Evolutionary conservation across 2,797 vertebrate species (phyloP).

Genomic region (Chaetophractus vellerosus): DNA sequence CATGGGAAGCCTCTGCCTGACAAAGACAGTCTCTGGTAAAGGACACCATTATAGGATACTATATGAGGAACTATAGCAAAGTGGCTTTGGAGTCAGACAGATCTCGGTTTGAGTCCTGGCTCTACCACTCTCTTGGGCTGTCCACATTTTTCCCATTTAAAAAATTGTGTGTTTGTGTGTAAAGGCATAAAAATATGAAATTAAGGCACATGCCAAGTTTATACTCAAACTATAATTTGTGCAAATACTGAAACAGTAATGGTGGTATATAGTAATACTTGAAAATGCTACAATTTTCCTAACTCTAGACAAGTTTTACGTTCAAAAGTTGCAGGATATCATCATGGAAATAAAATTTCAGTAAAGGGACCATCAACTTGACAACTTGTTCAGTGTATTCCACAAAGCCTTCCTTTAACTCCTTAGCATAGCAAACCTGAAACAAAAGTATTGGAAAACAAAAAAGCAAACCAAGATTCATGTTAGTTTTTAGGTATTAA

Average conservation of each 20-base stretch:
- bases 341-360: slow-evolving; percentile 99
- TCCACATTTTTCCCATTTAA: not conserved
- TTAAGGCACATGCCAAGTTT: not conserved
- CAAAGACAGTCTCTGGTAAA: not conserved
- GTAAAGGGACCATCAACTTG: slow-evolving; percentile 98
- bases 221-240: not conserved
- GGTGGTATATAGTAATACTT: not conserved
- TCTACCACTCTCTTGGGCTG: not conserved
- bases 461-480: not conserved
- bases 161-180: not conserved
- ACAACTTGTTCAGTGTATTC: slow-evolving; percentile 99
- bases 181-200: slow-evolving; percentile 22
- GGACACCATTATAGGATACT: rapidly evolving
- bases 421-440: slow-evolving; percentile 99
- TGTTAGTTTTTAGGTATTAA: not conserved
- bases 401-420: slow-evolving; percentile 98
- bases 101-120: not conserved
- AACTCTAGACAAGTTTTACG: slow-evolving; percentile 53
- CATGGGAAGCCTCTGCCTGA: not conserved
- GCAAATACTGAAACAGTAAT: not conserved
- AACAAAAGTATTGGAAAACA: slow-evolving; percentile 71
- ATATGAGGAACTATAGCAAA: not conserved
- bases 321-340: slow-evolving; percentile 94
- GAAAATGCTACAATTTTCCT: not conserved
- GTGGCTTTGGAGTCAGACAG: not conserved